Evolutionary conservation across 2,888 invertebrate genomes (phyloP).

Genomic region (Drosophila putrida): DNA sequence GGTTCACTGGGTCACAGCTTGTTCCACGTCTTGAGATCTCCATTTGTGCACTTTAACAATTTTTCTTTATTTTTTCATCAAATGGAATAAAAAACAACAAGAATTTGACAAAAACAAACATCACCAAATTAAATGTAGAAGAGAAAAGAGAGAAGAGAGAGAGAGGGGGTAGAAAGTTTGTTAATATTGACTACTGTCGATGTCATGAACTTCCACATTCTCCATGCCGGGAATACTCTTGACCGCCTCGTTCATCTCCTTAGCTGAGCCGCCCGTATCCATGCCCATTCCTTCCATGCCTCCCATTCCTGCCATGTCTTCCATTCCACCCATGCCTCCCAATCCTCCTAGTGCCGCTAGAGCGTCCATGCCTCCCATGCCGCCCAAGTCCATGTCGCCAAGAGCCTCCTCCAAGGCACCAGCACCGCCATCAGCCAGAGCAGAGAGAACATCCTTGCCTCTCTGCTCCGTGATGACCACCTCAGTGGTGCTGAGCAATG

Average conservation of each 20-base stretch:
- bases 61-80: constrained; percentile 48
- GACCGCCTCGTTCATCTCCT: constrained; percentile 65
- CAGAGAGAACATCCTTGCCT: constrained; percentile 90
- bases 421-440: constrained; percentile 86
- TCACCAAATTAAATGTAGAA: background rate
- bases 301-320: constrained; percentile 31
- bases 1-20: constrained; percentile 72
- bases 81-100: constrained; percentile 6
- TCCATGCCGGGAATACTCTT: constrained; percentile 67
- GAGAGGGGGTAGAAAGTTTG: background rate
- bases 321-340: constrained; percentile 43
- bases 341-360: constrained; percentile 30
- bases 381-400: constrained; percentile 85
- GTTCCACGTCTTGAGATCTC: constrained; percentile 37
- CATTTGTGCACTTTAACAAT: constrained; percentile 45
- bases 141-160: background rate
- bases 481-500: constrained; percentile 97
- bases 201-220: constrained; percentile 64
- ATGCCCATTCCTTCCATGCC: constrained; percentile 25
- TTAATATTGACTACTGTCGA: constrained; percentile 38
- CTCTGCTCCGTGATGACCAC: constrained; percentile 97
- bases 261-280: constrained; percentile 6
- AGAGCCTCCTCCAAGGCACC: constrained; percentile 48
- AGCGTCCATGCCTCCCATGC: constrained; percentile 40
- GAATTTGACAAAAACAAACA: constrained; percentile 36